Evolutionary conservation across 2,113 vertebrate species (phyloP), one percentile per base, ranked within the genome.

Genomic region (Caretta caretta): DNA sequence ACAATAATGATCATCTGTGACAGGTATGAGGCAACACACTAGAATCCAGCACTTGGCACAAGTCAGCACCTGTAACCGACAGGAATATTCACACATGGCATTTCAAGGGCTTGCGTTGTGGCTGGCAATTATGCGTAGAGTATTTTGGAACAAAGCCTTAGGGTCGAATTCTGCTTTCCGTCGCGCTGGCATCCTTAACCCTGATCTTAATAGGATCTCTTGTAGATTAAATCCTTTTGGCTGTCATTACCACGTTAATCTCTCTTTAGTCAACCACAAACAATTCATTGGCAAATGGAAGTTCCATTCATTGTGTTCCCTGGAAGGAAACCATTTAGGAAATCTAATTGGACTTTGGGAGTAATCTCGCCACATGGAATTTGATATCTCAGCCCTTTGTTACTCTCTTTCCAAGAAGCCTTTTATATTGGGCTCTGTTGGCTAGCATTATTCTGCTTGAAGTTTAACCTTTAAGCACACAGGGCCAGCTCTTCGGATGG

Each of bases 151-250:
- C 69, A 84, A 90, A 96, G 81, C 83, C 87, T 91, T 86, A 1
- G 9, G 89, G 96, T 96, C 90, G 91, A 95, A 92, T 49, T 51
- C 80, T 65, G 83, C 85, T 88, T 83, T 91, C 90, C 1, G 6
- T 90, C 84, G 27, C 84, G 86, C 88, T 46, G 59, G 83, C 91
- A 86, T 96, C 84, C 84, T 88, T 92, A 80, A 75, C 79, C 65
- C 86, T 79, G 94, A 96, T 93, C 94, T 97, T 94, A 95, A 97
- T 85, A 92, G 96, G 96, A 94, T 97, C 92, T 97, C 95, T 72
- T 89, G 75, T 46, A 48, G 25, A 13, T 76, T 12, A 76, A 76
- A 76, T 76, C 72, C 38, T 25, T 93, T 96, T 97, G 96, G 97
- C 96, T 38, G 85, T 38, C 83, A 89, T 93, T 81, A 5, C 81